phyloP scores from a whole-genome alignment of 2,888 invertebrate species.

The Smittia sp. region DNA sequence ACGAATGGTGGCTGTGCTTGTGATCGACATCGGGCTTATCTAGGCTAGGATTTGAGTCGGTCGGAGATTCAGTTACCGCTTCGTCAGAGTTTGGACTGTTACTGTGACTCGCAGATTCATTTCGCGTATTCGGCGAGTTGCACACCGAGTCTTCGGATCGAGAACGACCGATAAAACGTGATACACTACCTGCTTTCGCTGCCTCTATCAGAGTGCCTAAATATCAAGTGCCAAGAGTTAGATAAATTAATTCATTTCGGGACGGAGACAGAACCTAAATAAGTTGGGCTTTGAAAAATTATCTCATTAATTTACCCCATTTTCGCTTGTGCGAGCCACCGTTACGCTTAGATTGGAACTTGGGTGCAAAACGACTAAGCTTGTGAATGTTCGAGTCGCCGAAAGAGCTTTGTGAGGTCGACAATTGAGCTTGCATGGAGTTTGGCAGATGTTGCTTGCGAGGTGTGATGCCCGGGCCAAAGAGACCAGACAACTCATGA shows the following conservation, averaged over 20 bases:
- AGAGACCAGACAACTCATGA: slow-evolving; percentile 67
- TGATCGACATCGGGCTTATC: slow-evolving; percentile 42
- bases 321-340: slow-evolving; percentile 68
- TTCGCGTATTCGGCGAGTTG: slow-evolving; percentile 56
- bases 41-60: slow-evolving; percentile 67
- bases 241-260: no score
- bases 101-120: slow-evolving; percentile 51
- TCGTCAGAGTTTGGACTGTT: slow-evolving; percentile 65
- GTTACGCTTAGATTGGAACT: slow-evolving; percentile 55
- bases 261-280: neutral
- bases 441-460: slow-evolving; percentile 52
- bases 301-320: slow-evolving; percentile 59
- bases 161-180: slow-evolving; percentile 74
- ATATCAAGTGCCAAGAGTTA: no score
- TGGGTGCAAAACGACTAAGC: slow-evolving; percentile 44
- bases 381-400: slow-evolving; percentile 45
- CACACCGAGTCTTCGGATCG: slow-evolving; percentile 82
- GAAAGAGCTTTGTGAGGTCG: slow-evolving; percentile 52
- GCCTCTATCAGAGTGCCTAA: slow-evolving; percentile 75
- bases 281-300: neutral
- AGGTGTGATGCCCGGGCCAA: slow-evolving; percentile 54
- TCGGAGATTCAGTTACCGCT: slow-evolving; percentile 68
- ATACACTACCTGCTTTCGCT: slow-evolving; percentile 76
- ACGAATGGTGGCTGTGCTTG: slow-evolving; percentile 44
- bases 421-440: slow-evolving; percentile 50